Conservation (phyloP, 1,140 invertebrate genomes). For the Solenopsis invicta region DNA sequence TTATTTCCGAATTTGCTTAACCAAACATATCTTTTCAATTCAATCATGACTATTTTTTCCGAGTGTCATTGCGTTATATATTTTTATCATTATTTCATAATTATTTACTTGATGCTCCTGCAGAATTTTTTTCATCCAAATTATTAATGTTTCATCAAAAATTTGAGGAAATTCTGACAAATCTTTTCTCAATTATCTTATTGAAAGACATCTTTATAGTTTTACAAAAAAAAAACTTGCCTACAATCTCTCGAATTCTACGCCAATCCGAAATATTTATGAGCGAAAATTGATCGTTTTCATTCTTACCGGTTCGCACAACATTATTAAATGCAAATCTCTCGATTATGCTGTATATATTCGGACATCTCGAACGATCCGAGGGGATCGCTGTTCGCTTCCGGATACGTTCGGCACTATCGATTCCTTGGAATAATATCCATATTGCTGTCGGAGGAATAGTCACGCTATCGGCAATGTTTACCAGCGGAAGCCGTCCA, state of each 20-base stretch:
- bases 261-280: background rate
- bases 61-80: no score
- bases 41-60: no score
- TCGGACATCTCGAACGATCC: background rate
- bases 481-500: constrained; percentile 66
- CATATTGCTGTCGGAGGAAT: constrained; percentile 48
- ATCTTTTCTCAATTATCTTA: background rate
- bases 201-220: background rate
- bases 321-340: background rate
- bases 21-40: no score
- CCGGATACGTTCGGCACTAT: constrained; percentile 38
- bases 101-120: background rate
- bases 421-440: constrained; percentile 51
- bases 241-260: background rate
- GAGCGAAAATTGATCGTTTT: background rate
- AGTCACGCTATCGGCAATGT: constrained; percentile 59
- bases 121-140: background rate
- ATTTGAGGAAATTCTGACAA: background rate
- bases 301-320: no score
- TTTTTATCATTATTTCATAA: background rate
- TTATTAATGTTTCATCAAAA: background rate
- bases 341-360: background rate
- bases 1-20: no score
- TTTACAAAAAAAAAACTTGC: background rate
- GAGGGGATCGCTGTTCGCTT: background rate